phyloP scores from a whole-genome alignment of 2,888 invertebrate species.

The Uropetala carovei region DNA sequence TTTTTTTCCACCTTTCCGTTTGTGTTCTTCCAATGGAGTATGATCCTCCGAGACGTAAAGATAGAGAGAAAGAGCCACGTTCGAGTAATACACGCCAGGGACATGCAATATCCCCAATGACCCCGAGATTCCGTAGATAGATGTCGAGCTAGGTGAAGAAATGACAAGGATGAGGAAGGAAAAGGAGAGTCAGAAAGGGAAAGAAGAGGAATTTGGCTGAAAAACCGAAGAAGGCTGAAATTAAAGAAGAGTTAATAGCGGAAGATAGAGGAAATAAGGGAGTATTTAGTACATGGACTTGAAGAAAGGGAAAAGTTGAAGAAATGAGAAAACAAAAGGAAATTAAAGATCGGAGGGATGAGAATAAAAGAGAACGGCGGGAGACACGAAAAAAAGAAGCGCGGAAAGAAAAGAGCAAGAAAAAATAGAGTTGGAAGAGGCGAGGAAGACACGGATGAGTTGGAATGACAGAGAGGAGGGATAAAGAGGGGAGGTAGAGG shows the following conservation, averaged over 20 bases:
- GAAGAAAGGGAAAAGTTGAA: too few species aligned
- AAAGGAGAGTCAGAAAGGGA: background rate
- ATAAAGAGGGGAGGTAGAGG: background rate
- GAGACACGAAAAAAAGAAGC: background rate
- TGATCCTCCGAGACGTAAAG: background rate
- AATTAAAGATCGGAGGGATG: too few species aligned
- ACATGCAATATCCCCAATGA: background rate
- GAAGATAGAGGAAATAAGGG: background rate
- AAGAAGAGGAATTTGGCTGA: background rate
- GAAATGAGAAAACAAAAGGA: too few species aligned
- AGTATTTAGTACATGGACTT: too few species aligned
- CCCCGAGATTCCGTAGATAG: conserved; percentile 6
- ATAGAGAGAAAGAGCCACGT: background rate
- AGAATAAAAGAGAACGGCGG: too few species aligned
- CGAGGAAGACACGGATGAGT: background rate
- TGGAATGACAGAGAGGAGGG: conserved; percentile 16
- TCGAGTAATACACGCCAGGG: background rate
- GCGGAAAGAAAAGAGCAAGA: background rate
- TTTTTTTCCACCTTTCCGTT: conserved; percentile 20
- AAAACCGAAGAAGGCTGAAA: background rate
- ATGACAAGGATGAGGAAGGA: background rate
- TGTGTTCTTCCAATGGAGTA: background rate
- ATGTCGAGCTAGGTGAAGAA: background rate
- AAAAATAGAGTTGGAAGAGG: background rate
- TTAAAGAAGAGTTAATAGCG: background rate